Base-by-base conservation (phyloP, 2,113 vertebrate species). In the Electrona antarctica region DNA sequence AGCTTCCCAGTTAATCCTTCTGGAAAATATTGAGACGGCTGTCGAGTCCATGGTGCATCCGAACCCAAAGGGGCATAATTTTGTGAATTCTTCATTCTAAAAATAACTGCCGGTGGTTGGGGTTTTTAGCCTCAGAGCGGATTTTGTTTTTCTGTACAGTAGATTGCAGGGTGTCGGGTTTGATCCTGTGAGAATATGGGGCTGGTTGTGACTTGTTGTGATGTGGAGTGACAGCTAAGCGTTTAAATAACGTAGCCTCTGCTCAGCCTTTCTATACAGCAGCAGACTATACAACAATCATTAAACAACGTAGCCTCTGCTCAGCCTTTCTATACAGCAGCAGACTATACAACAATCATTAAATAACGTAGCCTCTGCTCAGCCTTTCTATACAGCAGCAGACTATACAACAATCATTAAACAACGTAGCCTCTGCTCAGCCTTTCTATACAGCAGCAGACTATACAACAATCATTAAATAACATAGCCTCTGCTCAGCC, bases 71-170 rank as follows among this genome's bases (percentile, higher is more conserved):
- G 88, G 58, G 67, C 86, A 87, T 81, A 63, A 84, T 91, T 91
- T 89, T 64, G 74, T 82, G 79, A 88, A 88, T 89, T 88, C 79
- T 85, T 91, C 63, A 64, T 79, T 86, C 89, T 89, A 92, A 89
- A 91, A 91, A 90, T 89, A 91, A 74, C 80, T 58, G 73, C 55
- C 60, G 46, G 80, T 84, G 78, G 79, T 79, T 88, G 76, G 79
- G 81, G 81, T 82, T 88, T 21, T 82, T 28, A 79, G 88, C 88
- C 90, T 85, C 87, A 82, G 78, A 87, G 85, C 75, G 88, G 86
- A 90, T 88, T 89, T 85, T 89, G 87, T 80, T 86, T 87, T 77
- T 85, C 62, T 75, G 78, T 41, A 41, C 33, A 41, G 33, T 64
- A 85, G 87, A 85, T 82, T 82, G 85, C 46, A 85, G 78, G 76